Conservation (phyloP, 2,888 invertebrate genomes). For the Lithodes maja region DNA sequence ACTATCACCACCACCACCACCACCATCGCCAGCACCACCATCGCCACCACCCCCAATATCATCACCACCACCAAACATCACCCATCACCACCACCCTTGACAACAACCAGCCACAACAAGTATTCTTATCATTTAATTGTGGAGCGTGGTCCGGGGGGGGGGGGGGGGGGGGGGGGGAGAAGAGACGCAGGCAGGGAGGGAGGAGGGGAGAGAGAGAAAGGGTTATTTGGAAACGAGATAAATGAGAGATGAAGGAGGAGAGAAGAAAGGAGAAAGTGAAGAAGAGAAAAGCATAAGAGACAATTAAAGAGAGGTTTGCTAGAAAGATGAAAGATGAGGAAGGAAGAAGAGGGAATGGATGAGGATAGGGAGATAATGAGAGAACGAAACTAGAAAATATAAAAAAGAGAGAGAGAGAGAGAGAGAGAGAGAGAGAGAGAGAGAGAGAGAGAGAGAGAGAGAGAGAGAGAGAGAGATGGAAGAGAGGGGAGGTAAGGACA, state of each 20-base stretch:
- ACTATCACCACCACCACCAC: not conserved
- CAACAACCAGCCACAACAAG: slow-evolving; percentile 22
- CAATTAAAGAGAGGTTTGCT: not conserved
- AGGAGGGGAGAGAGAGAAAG: not conserved
- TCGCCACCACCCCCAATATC: slow-evolving; percentile 4
- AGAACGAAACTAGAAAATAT: not conserved
- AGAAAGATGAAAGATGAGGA: not conserved
- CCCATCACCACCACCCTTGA: not conserved
- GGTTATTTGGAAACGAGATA: no score
- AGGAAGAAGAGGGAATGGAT: not conserved
- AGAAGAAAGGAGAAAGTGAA: not conserved
- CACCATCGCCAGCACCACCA: not conserved
- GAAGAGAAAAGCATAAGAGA: not conserved
- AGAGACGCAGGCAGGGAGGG: not conserved
- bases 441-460: not conserved
- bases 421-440: not conserved
- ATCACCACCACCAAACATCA: slow-evolving; percentile 7
- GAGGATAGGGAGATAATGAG: not conserved
- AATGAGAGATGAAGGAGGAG: not conserved
- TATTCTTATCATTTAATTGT: slow-evolving; percentile 52
- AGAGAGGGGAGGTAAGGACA: not conserved
- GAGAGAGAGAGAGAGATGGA: not conserved
- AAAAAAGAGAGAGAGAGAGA: not conserved
- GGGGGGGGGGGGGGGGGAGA: not conserved
- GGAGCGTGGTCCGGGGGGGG: slow-evolving; percentile 5